These are phyloP conservation scores for Corythornis vintsioides DNA, from an alignment of 2,113 vertebrate species.

Conservation along the genomic window DNA sequence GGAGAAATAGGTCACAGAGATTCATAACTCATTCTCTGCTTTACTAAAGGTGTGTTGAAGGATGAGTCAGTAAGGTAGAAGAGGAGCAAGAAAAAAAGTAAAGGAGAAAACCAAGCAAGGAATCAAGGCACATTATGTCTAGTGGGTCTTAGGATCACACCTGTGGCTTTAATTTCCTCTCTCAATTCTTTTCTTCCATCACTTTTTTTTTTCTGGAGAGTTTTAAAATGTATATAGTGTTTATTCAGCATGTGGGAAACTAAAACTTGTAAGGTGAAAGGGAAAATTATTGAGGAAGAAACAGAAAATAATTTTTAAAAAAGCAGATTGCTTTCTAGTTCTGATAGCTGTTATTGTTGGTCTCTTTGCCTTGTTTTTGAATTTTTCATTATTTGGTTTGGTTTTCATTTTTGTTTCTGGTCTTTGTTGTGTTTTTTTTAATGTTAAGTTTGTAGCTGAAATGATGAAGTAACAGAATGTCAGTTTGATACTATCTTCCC, in stretches of 20 bases:
- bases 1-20: background rate
- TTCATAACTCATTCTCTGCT: background rate
- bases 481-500: constrained; percentile 41
- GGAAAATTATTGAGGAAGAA: background rate
- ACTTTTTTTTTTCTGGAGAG: background rate
- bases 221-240: background rate
- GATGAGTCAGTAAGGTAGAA: background rate
- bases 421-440: background rate
- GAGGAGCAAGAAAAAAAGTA: background rate
- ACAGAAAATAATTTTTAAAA: background rate
- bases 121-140: background rate
- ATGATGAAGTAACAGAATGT: constrained; percentile 16
- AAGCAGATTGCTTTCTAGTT: background rate
- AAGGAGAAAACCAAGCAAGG: background rate
- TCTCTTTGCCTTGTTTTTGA: background rate
- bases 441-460: constrained; percentile 4
- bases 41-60: background rate
- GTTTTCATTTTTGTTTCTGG: background rate
- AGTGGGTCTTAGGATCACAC: background rate
- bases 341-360: background rate
- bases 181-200: background rate
- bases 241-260: background rate
- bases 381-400: background rate
- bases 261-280: background rate
- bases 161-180: constrained; percentile 15